Conservation (phyloP, 2,797 vertebrate genomes). For the Mus spretus region DNA sequence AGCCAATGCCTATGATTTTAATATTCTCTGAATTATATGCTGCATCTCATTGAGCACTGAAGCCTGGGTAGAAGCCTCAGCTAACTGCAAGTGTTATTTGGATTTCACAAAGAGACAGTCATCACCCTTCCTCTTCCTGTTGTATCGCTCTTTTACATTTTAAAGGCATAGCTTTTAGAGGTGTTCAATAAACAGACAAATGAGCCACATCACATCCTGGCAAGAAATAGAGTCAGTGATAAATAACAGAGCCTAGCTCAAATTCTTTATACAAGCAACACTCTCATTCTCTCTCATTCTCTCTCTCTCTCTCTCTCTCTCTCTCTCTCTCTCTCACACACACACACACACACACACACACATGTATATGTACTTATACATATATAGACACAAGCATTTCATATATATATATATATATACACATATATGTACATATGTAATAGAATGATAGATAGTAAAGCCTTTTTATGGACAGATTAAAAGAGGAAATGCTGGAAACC, state of each 20-base stretch:
- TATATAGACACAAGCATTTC: no score
- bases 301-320: not conserved
- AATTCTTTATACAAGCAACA: not conserved
- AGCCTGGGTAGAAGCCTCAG: conserved; percentile 33
- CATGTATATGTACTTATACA: no score
- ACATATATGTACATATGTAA: not conserved
- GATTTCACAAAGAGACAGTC: conserved; percentile 44
- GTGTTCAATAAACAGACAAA: conserved; percentile 59
- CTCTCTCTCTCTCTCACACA: not conserved
- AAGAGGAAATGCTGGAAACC: conserved; percentile 54
- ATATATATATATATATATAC: not conserved
- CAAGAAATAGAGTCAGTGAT: conserved; percentile 65
- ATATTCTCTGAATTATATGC: conserved; percentile 54
- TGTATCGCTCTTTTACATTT: conserved; percentile 49
- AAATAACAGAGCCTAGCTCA: conserved; percentile 57
- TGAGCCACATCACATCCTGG: conserved; percentile 66
- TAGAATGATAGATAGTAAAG: conserved; percentile 59
- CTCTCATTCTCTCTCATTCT: no score
- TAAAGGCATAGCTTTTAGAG: conserved; percentile 43
- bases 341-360: no score
- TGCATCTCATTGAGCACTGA: conserved; percentile 41
- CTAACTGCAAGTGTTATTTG: conserved; percentile 49
- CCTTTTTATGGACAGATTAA: conserved; percentile 51
- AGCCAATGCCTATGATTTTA: conserved; percentile 63
- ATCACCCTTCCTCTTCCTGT: conserved; percentile 5